Base-by-base conservation (phyloP, 1,140 invertebrate species). In the Aplysia californica region DNA sequence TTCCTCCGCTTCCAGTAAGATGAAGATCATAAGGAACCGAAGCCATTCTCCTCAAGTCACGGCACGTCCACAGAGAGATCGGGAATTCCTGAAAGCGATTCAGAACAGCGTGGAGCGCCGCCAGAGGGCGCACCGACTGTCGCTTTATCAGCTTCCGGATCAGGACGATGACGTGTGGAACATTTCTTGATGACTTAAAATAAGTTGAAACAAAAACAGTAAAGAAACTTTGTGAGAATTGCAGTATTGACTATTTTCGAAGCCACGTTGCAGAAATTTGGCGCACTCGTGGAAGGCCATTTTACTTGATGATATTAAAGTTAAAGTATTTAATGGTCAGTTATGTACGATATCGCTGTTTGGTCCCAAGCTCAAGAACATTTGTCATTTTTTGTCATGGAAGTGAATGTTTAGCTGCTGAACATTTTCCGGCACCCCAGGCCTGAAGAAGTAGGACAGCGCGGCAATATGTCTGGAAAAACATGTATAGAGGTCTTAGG, bases 21-120 rank as follows among this genome's bases (percentile, higher is more conserved):
- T 61, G 58, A 61, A 29, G 58, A 6, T 18, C 10, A 10, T 61
- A 6, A 10, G 58, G 6, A 61, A 61, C 29, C 18, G 58, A 10
- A 61, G 58, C 29, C 58, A 61, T 18, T 23, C 58, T 18, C 58
- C 58, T 6, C 58, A 23, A 10, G 29, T 26, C 10, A 29, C 26
- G 10, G 29, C 10, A 10, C 10, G 10, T 6, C 58, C 10, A 10
- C 26, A 10, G 26, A 10, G 58, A 18, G 71, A 75, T 33, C 59
- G 76, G 5, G 82, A 82, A 36, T 71, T 82, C 3, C 75, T 80
- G 29, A 67, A 71, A 44, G 82, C 79, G 0, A 76, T 83, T 26
- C 80, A 83, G 76, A 71, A 71, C 18, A 79, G 82, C 10, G 68
- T 83, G 76, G 80, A 83, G 77, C 81, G 80, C 59, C 41, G 82